Evolutionary conservation across 2,888 invertebrate species (phyloP), one percentile per base, ranked within the genome.

Genomic region (Athalia cordata): DNA sequence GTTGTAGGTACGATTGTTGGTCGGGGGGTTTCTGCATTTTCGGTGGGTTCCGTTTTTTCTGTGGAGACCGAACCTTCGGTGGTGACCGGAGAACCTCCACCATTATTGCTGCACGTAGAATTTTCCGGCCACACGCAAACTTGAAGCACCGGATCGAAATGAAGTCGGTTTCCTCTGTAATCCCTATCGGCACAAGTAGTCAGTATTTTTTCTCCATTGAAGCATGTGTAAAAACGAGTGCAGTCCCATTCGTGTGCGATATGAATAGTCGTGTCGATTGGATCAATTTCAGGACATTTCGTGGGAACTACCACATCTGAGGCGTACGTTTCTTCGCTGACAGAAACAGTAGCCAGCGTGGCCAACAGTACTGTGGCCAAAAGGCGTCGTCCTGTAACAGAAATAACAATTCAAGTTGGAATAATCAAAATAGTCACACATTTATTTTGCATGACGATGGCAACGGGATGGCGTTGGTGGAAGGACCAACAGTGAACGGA

Each of bases 211-310:
- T 76, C 7, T 0, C 84, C 85, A 62, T 83, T 78, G 7, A 79
- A 77, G 74, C 86, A 86, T 43, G 72, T 72, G 74, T 84, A 86
- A 57, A 77, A 87, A 4, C 77, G 61, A 0, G 70, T 78, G 65
- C 85, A 86, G 43, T 82, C 78, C 8, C 45, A 47, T 49, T 72
- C 72, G 49, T 72, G 72, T 8, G 72, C 6, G 13, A 72, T 59
- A n/a, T 47, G 47, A 29, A 62, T 29, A 59, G 47, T 47, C 6
- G 57, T 13, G 43, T 7, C 11, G 13, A 3, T 1, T 6, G 43
- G 9, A 47, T 45, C 7, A 5, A n/a, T 55, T 9, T 11, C 47
- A 1, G 72, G 72, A 49, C 72, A 72, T 78, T 59, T 62, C 2
- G 81, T 82, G 6, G 80, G 79, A 74, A 80, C 79, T 3, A 43